Conservation (phyloP, 2,797 vertebrate species). For the Caiman crocodilus region DNA sequence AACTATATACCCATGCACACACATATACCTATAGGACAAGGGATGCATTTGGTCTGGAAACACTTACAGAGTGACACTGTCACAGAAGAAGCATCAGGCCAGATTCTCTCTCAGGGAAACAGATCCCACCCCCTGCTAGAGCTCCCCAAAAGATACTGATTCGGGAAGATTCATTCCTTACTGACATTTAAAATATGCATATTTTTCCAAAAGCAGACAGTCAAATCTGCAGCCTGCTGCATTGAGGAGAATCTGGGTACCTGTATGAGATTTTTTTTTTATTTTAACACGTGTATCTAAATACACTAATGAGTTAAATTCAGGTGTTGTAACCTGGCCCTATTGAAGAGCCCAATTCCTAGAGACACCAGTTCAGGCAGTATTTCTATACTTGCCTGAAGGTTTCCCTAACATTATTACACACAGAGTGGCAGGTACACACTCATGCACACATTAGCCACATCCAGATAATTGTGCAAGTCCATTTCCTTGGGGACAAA, state of each 20-base stretch:
- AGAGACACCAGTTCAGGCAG: too few species aligned
- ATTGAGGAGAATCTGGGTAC: too few species aligned
- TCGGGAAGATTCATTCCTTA: background rate
- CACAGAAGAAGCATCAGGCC: background rate
- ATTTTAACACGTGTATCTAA: background rate
- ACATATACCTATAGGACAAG: background rate
- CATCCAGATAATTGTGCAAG: too few species aligned
- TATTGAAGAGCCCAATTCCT: background rate
- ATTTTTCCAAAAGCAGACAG: background rate
- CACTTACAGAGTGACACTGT: background rate
- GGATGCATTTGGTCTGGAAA: background rate
- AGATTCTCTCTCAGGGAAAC: background rate
- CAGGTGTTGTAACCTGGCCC: background rate
- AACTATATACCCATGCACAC: background rate
- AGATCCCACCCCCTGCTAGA: background rate
- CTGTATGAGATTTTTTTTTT: background rate
- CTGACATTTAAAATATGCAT: background rate
- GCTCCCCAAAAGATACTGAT: too few species aligned
- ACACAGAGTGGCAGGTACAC: too few species aligned
- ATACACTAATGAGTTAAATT: background rate
- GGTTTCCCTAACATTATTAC: too few species aligned
- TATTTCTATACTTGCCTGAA: too few species aligned
- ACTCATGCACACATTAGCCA: too few species aligned
- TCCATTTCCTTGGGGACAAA: too few species aligned
- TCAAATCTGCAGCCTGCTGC: background rate